Base-by-base conservation (phyloP, 2,797 vertebrate species). In the Eremophila alpestris region DNA sequence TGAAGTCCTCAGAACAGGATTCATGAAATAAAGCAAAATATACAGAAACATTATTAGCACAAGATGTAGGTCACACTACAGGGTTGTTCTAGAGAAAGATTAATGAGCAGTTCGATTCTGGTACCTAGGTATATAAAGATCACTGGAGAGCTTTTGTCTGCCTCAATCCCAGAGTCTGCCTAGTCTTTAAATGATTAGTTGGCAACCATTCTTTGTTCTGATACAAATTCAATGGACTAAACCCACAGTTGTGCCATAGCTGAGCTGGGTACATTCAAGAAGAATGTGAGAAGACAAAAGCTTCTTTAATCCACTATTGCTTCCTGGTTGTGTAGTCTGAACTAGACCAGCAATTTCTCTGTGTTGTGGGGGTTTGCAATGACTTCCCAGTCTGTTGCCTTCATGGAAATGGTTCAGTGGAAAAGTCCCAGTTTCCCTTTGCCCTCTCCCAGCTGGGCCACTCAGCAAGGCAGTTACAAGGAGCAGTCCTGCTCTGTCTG, bases 11-110 rank as follows among this genome's bases (percentile, higher is more conserved):
- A 63, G 67, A 16, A 23, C 10, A 83, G 52, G 40, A 89, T 82
- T 86, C 75, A 45, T 74, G 85, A 92, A 89, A 83, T 70, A 40
- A 83, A 93, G 54, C 4, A 20, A 83, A 81, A 93, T 79, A 62
- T 19, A 86, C 55, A 78, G 94, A 94, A 93, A 93, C 40, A 43
- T 83, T 95, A 74, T 93, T 93, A 96, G 83, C 56, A 70, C 49
- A 54, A 91, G 93, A 95, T 94, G 89, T 96, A 93, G 95, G 95
- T 96, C 94, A 96, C 30, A 0, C 90, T 87, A 90, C 92, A 81
- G 82, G 76, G 69, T 54, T 95, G 89, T 96, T 95, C 84, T 86
- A 63, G 91, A 77, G 82, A 67, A 87, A 96, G 89, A 96, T 95
- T 96, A 96, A 96, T 91, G 84, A 93, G 73, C 70, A 76, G 65